Evolutionary conservation across 2,888 invertebrate genomes (phyloP).

Genomic region (Entomobrya proxima): DNA sequence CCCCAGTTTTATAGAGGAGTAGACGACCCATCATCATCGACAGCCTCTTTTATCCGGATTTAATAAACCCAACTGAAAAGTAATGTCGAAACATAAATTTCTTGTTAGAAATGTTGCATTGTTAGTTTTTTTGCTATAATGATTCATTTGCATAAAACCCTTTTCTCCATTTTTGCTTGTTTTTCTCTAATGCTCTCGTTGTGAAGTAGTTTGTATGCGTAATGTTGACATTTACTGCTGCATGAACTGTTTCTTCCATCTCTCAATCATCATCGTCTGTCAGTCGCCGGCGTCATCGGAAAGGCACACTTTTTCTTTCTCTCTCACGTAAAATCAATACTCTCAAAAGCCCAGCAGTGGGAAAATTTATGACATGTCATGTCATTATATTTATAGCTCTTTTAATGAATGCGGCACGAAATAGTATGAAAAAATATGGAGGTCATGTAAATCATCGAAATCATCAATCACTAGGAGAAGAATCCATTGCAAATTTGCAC

Average conservation of each 20-base stretch:
- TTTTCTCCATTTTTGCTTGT: constrained; percentile 11
- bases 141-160: constrained; percentile 14
- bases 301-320: constrained; percentile 43
- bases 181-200: neutral
- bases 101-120: constrained; percentile 4
- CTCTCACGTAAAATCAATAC: constrained; percentile 33
- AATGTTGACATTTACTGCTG: too few relatives aligned
- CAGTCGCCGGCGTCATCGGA: neutral
- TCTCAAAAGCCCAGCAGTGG: constrained; percentile 2
- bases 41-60: neutral
- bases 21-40: neutral
- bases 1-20: neutral
- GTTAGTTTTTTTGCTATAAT: constrained; percentile 25
- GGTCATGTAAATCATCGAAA: constrained; percentile 66
- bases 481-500: too few relatives aligned
- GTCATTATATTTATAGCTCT: constrained; percentile 42
- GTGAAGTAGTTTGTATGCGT: neutral
- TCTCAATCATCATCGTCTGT: neutral
- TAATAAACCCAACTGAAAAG: neutral
- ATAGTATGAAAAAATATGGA: constrained; percentile 45
- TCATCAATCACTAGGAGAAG: constrained; percentile 58
- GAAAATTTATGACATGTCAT: constrained; percentile 51
- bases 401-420: constrained; percentile 60
- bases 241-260: neutral
- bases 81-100: neutral